These are phyloP conservation scores for Alloplasta piceator DNA, from an alignment of 2,888 invertebrate genomes.

Conservation along the genomic window DNA sequence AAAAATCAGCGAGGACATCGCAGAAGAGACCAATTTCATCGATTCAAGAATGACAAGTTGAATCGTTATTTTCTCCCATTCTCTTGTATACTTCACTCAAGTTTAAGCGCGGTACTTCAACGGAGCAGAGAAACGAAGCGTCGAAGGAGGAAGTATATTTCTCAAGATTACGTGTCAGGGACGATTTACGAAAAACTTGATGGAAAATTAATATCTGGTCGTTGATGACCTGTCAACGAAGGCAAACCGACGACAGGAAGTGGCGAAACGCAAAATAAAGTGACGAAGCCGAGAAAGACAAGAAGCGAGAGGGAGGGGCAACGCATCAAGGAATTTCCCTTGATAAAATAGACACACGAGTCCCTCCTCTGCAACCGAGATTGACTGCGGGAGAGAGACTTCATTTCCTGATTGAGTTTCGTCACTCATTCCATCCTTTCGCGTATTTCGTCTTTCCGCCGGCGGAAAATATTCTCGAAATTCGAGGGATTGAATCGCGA, in stretches of 20 bases:
- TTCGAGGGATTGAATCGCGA: background rate
- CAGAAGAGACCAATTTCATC: too few relatives aligned
- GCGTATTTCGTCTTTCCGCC: background rate
- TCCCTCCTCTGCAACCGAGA: background rate
- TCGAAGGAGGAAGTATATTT: background rate
- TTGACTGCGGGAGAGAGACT: conserved; percentile 26
- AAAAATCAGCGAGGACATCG: too few relatives aligned
- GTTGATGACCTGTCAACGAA: conserved; percentile 22
- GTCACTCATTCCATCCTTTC: conserved; percentile 17
- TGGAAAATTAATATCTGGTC: conserved; percentile 36
- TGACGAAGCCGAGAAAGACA: conserved; percentile 11
- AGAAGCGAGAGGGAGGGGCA: background rate
- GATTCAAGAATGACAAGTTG: too few relatives aligned
- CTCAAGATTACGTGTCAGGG: background rate
- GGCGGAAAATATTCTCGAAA: conserved; percentile 11
- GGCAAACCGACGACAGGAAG: conserved; percentile 43
- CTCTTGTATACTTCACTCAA: background rate
- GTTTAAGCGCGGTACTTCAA: background rate
- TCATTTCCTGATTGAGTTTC: conserved; percentile 64
- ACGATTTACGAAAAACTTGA: conserved; percentile 1
- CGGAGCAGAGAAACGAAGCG: background rate
- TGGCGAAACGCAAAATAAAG: conserved; percentile 51
- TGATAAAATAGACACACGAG: conserved; percentile 15
- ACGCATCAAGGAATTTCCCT: background rate
- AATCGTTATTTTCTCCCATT: background rate